Conservation (phyloP, 2,888 invertebrate genomes). For the Tiliacea aurago region DNA sequence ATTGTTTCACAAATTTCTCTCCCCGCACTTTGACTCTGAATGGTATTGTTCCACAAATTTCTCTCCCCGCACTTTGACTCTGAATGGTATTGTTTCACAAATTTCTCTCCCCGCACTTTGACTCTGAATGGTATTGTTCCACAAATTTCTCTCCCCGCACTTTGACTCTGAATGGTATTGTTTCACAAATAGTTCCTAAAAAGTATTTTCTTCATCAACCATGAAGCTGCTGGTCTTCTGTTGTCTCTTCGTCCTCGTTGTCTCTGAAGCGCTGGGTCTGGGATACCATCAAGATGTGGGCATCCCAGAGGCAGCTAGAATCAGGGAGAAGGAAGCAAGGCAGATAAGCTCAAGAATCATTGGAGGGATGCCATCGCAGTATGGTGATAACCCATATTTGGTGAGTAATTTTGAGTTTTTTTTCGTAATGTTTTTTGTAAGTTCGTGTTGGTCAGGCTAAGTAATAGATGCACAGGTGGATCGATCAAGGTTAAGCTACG, state of each 20-base stretch:
- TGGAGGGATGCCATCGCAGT: conserved; percentile 64
- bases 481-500: not conserved
- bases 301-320: conserved; percentile 68
- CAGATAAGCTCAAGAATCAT: conserved; percentile 66
- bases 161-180: not conserved
- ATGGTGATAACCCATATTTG: conserved; percentile 59
- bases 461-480: not conserved
- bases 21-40: not conserved
- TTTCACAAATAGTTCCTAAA: not conserved
- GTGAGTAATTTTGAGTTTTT: conserved; percentile 40
- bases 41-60: too few relatives aligned
- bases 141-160: not conserved
- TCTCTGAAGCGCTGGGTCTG: conserved; percentile 1
- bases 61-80: not conserved
- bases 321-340: conserved; percentile 62
- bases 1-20: not conserved
- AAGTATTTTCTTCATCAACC: not conserved
- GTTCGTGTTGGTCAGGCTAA: not conserved
- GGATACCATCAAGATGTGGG: conserved; percentile 73
- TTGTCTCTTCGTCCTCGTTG: not conserved
- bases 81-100: too few relatives aligned
- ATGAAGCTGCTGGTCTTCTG: conserved; percentile 2
- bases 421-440: not conserved
- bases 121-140: too few relatives aligned
- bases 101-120: not conserved